Base-by-base conservation (phyloP, 92 coral and sea anemone species). In the Bergia puertoricense region DNA sequence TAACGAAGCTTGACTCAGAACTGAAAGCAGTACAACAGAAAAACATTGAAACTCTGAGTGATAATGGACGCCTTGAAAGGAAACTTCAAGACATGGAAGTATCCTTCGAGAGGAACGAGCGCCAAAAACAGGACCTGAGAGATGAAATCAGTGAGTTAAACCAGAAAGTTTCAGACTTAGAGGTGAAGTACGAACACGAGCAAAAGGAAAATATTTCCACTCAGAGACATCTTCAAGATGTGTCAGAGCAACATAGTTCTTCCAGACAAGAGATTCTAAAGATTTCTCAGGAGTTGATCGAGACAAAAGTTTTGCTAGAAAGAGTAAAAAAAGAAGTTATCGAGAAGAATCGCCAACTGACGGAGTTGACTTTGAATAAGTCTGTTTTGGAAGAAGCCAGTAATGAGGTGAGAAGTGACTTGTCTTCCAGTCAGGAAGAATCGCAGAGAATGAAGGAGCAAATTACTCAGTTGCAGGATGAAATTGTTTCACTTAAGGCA, bases 71-170 rank as follows among this genome's bases (percentile, higher is more conserved):
- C 15, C 85, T 81, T 56, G 39, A 57, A n/a, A 39, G 50, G 50
- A 81, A 81, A 20, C 85, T 81, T 66, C 85, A 59, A 20, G 85
- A 81, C 48, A 18, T 81, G 36, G 85, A 81, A 81, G 37, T 16
- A 41, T 8, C 74, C 44, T 65, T 43, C 30, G 40, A 59, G 44
- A 81, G 51, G 38, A 81, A 39, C 74, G 74, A 40, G 16, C 22
- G 72, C 4, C 48, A 81, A 38, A 81, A 62, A 62, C 71, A 39
- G 16, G 62, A 65, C 6, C 42, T 81, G 51, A 81, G 42, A 11
- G 73, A 41, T 59, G 85, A 81, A 40, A 41, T 81, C 16, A 10
- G 22, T 39, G 74, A 81, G 43, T 59, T 59, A 57, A 59, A 57
- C 41, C 85, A 74, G 50, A 81, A 81, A 57, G 16, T 81, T 16